Percentiles rank a stretch among this genome's conserved stretches.
Conservation (phyloP, 2,113 vertebrate genomes). For the Diadophis punctatus region DNA sequence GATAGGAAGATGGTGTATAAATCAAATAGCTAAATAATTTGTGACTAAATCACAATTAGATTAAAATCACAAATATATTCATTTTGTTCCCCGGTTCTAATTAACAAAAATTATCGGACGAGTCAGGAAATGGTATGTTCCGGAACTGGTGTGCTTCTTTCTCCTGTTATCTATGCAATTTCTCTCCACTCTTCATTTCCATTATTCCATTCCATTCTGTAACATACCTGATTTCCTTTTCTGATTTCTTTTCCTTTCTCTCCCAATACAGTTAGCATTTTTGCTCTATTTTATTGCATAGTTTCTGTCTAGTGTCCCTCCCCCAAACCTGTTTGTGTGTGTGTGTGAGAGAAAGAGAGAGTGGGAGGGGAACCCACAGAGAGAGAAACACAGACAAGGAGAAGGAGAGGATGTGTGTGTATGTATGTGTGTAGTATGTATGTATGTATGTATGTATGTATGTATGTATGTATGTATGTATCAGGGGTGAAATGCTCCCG, state of each 20-base stretch:
- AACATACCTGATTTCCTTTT: background rate
- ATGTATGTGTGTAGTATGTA: background rate
- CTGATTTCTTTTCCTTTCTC: background rate
- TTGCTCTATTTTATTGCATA: background rate
- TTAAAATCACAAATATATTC: background rate
- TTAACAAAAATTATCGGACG: background rate
- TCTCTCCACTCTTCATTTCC: background rate
- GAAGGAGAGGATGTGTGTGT: background rate
- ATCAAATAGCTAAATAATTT: background rate
- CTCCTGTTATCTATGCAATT: background rate
- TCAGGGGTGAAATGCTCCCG: no score
- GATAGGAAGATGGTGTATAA: background rate
- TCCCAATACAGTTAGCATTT: background rate
- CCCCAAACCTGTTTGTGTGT: background rate
- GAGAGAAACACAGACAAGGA: no score
- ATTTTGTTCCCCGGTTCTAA: background rate
- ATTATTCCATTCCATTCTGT: background rate
- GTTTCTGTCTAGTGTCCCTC: background rate
- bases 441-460: no score
- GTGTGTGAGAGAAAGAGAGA: background rate
- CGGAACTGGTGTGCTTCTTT: background rate
- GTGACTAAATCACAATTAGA: background rate
- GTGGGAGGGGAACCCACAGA: no score
- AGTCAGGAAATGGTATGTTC: background rate
- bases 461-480: no score